Base-by-base conservation (phyloP, 2,888 invertebrate species). In the Hypercompe scribonia region DNA sequence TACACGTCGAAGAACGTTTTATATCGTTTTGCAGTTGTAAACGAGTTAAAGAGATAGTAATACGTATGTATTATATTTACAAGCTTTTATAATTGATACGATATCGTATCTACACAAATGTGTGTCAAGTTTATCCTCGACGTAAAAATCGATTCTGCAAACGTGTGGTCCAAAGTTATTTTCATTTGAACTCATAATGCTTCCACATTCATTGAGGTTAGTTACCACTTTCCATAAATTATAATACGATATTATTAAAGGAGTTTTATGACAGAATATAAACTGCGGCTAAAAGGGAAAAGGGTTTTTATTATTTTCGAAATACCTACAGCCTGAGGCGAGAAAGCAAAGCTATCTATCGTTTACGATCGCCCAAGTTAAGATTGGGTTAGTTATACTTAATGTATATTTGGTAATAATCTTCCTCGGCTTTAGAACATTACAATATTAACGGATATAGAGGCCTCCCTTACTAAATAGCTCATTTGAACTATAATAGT, bases 231-330 rank as follows among this genome's bases (percentile, higher is more conserved):
- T 80, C 71, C 78, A 85, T 84, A 85, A 84, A 85, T 85, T 81
- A 84, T 85, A 85, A 84, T 85, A 82, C 79, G 84, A 80, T 80
- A 83, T 84, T 80, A 83, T 84, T 83, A 85, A 79, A 83, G 33
- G 77, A 77, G 79, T 81, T 85, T 85, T 80, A 84, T 78, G 77
- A 67, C 36, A 65, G 78, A 77, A 77, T 75, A 75, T 85, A 85
- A 85, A 85, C 76, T 73, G 75, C 67, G 76, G 75, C 74, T 78
- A 76, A 81, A 81, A 79, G 79, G 79, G 69, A 76, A 81, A 74
- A 80, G 76, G 83, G 80, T 73, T 82, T 83, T 85, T 85, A 85
- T 85, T 84, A 85, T 85, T 85, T 85, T 78, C 77, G 78, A 84
- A 85, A 84, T 81, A 78, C 80, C 74, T 80, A 72, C 63, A 74